These are phyloP conservation scores for Sphaerophoria taeniata DNA, from an alignment of 2,888 invertebrate species.

Conservation along the genomic window DNA sequence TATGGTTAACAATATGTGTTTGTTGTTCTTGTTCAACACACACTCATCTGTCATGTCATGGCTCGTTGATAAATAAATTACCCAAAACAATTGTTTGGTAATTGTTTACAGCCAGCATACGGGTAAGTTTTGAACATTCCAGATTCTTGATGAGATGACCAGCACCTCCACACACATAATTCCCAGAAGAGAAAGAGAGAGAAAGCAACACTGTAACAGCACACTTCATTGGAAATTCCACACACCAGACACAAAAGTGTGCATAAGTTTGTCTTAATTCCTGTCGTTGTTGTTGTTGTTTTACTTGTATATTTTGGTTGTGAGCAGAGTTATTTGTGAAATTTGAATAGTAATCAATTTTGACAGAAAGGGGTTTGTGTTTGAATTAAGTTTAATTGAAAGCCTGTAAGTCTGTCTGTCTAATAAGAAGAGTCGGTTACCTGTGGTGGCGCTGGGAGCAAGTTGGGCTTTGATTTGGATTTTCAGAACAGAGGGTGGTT, in stretches of 20 bases:
- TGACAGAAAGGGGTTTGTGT: constrained; percentile 36
- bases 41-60: constrained; percentile 19
- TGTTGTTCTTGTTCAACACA: constrained; percentile 6
- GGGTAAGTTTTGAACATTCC: constrained; percentile 32
- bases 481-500: not conserved
- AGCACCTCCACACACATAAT: not conserved
- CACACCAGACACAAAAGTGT: constrained; percentile 13
- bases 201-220: not conserved
- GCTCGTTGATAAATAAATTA: constrained; percentile 52
- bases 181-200: constrained; percentile 22
- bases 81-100: constrained; percentile 61
- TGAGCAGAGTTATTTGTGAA: constrained; percentile 14
- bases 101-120: constrained; percentile 37
- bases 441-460: not conserved
- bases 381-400: constrained; percentile 56
- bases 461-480: not conserved
- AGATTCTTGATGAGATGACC: not conserved
- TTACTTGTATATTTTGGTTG: not conserved
- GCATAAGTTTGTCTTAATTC: constrained; percentile 2
- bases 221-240: constrained; percentile 50
- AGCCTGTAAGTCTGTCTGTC: constrained; percentile 39
- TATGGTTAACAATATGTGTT: constrained; percentile 29
- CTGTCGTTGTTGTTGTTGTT: not conserved
- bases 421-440: not conserved
- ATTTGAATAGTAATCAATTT: constrained; percentile 45